Percentiles rank a stretch among this genome's conserved stretches.
Evolutionary conservation across 2,888 invertebrate species (phyloP).

Genomic region (Coenonympha arcania): DNA sequence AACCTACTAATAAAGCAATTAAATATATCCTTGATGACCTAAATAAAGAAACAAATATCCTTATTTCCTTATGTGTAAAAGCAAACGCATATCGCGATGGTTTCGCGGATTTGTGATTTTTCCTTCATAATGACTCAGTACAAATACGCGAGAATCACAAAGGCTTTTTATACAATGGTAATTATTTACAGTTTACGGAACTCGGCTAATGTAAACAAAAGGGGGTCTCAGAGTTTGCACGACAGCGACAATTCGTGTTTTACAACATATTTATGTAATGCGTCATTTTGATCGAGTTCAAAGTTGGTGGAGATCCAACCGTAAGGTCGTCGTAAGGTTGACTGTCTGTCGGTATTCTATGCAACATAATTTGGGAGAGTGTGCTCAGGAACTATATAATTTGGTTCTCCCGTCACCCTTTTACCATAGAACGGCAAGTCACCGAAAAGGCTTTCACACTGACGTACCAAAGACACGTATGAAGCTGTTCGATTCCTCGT

Average conservation of each 20-base stretch:
- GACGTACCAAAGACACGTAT: too few species aligned
- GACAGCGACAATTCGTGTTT: constrained; percentile 47
- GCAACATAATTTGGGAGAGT: too few species aligned
- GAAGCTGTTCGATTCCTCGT: too few species aligned
- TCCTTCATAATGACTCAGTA: constrained; percentile 57
- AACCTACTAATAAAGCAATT: background rate
- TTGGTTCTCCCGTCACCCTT: too few species aligned
- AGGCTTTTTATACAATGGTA: constrained; percentile 58
- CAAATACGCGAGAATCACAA: constrained; percentile 58
- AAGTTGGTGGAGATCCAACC: background rate
- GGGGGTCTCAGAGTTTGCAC: constrained; percentile 44
- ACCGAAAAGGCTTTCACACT: too few species aligned
- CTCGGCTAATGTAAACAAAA: constrained; percentile 57
- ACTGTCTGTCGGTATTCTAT: too few species aligned
- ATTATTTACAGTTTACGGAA: constrained; percentile 58
- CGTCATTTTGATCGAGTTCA: constrained; percentile 29
- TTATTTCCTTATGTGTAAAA: constrained; percentile 17
- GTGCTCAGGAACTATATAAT: too few species aligned
- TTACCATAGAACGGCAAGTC: too few species aligned
- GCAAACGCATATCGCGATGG: constrained; percentile 28
- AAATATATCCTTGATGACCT: constrained; percentile 4
- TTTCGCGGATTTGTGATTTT: constrained; percentile 44
- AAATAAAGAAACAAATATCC: constrained; percentile 13
- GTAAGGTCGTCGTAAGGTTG: too few species aligned
- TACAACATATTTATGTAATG: constrained; percentile 32